Base-by-base conservation (phyloP, 1,140 invertebrate genomes). In the Acyrthosiphon pisum region DNA sequence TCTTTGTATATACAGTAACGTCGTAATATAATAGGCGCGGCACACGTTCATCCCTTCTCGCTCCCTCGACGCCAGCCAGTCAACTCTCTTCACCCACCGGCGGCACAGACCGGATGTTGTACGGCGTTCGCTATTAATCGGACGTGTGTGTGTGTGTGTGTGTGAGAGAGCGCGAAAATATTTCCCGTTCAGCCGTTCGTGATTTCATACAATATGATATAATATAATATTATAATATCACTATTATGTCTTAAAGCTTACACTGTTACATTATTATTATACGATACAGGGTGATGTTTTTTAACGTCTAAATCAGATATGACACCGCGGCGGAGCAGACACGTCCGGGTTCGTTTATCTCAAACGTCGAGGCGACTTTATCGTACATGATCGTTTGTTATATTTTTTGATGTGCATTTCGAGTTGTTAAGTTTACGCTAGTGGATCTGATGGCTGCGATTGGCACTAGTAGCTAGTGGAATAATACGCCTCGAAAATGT, bases 171-270 rank as follows among this genome's bases (percentile, higher is more conserved):
- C 6, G 20, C 7, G 37, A 53, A 76, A 76, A n/a, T 76, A 76
- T 76, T 76, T 76, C n/a, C n/a, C 60, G 60, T 68, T 68, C 60
- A 68, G 60, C 60, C 60, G 30, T 76, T 76, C n/a, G 60, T 76
- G 60, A 76, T 76, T 76, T 76, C 60, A n/a, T 76, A 18, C 18
- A 6, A 76, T 76, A 76, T 18, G 11, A 14, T 18, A 68, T 68
- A 20, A 9, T 53, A 76, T 50, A 3, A 18, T 50, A 76, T 60
- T 11, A 60, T 68, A 68, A 18, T n/a, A 76, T 76, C 30, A 35
- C 30, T 14, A 60, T 30, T 50, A 53, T 53, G 60, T 76, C 60
- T 76, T n/a, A 18, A 76, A n/a, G 30, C 14, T 76, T 20, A n/a
- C 60, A 6, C n/a, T 76, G n/a, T 76, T 23, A 53, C 4, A 1